These are phyloP conservation scores for Pararge aegeria DNA, from an alignment of 1,140 invertebrate species.

Conservation along the genomic window DNA sequence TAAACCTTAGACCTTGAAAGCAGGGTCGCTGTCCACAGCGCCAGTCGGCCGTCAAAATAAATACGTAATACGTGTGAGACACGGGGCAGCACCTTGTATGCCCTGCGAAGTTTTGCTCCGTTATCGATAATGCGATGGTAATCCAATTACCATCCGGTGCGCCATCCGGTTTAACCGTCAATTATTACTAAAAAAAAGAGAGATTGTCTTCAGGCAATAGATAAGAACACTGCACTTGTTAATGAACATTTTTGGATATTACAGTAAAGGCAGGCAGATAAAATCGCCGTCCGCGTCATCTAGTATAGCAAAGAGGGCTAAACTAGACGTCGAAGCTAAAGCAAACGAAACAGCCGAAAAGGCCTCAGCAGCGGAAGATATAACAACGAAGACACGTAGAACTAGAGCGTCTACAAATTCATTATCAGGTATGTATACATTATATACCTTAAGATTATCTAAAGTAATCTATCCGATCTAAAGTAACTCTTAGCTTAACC, in stretches of 20 bases:
- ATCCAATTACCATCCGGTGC: no score
- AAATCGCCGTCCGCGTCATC: neutral
- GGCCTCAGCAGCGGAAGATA: neutral
- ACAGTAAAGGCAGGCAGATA: slow-evolving; percentile 24
- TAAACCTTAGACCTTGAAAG: no score
- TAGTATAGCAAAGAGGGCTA: slow-evolving; percentile 25
- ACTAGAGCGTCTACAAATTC: neutral
- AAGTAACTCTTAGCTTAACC: no score
- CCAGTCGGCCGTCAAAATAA: no score
- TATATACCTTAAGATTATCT: neutral
- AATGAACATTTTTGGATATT: slow-evolving; percentile 1
- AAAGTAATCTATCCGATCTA: no score
- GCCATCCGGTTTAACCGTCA: no score
- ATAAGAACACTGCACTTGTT: neutral
- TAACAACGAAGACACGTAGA: neutral
- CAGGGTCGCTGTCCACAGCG: no score
- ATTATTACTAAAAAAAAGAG: no score
- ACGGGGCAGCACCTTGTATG: no score
- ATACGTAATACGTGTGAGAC: no score
- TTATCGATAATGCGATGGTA: no score
- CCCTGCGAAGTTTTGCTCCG: no score
- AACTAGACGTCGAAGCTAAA: slow-evolving; percentile 13
- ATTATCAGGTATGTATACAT: neutral
- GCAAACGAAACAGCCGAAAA: neutral
- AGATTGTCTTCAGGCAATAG: neutral